Evolutionary conservation across 2,888 invertebrate species (phyloP).

Genomic region (Lottia gigantea): DNA sequence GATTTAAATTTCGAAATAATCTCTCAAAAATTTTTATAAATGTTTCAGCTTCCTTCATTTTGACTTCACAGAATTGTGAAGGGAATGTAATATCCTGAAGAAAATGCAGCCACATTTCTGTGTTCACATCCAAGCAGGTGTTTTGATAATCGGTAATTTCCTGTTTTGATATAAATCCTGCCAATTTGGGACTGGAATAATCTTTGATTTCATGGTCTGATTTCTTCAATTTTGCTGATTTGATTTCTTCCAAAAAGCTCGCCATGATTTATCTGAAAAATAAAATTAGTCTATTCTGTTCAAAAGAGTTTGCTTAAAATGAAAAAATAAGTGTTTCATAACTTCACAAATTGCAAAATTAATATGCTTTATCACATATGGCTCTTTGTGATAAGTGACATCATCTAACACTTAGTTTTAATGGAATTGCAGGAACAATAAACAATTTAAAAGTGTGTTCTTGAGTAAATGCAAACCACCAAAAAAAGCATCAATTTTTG

Average conservation of each 20-base stretch:
- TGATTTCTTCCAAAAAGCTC: conserved; percentile 42
- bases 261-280: conserved; percentile 15
- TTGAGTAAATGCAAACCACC: too few species aligned
- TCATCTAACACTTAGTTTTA: too few species aligned
- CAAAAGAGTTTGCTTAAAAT: too few species aligned
- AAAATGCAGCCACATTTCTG: conserved; percentile 49
- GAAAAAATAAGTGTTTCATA: too few species aligned
- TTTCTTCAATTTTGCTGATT: conserved; percentile 42
- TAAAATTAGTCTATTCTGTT: too few species aligned
- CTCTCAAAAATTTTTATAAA: conserved; percentile 50
- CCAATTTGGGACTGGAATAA: conserved; percentile 50
- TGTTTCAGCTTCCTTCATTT: conserved; percentile 42
- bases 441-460: too few species aligned
- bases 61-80: conserved; percentile 43
- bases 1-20: conserved; percentile 30
- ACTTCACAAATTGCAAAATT: too few species aligned
- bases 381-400: too few species aligned
- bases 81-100: conserved; percentile 48
- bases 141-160: conserved; percentile 50
- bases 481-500: too few species aligned
- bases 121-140: conserved; percentile 50
- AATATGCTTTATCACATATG: too few species aligned
- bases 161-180: conserved; percentile 44
- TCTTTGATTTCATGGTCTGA: conserved; percentile 44
- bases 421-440: too few species aligned